Conservation (phyloP, 37 sponge, comb jelly and placozoan genomes). For the Ephydatia muelleri region DNA sequence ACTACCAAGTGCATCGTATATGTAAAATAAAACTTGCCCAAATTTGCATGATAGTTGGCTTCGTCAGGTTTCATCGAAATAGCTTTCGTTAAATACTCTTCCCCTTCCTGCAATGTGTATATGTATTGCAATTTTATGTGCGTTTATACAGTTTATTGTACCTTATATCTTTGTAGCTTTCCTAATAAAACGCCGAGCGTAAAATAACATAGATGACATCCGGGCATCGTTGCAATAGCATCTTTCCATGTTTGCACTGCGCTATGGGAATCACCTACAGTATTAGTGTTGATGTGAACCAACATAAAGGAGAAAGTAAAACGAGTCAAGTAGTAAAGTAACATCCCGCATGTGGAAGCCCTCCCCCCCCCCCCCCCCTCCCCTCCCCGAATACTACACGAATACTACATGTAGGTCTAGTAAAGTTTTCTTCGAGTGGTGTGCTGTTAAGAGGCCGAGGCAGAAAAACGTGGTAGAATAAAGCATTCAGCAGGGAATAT, state of each 20-base stretch:
- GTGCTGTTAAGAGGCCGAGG: too few species aligned
- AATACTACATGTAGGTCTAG: too few species aligned
- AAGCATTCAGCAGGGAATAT: too few species aligned
- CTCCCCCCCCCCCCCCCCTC: too few species aligned
- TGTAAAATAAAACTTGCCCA: constrained; percentile 42
- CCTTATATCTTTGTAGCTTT: constrained; percentile 35
- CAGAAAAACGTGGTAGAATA: too few species aligned
- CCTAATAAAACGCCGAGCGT: constrained; percentile 64
- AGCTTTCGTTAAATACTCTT: constrained; percentile 40
- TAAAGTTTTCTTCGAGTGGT: too few species aligned
- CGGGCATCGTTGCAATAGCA: constrained; percentile 55
- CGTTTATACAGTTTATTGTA: background rate
- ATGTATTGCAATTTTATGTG: background rate
- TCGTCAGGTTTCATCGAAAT: constrained; percentile 31
- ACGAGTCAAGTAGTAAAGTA: too few species aligned
- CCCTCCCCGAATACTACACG: too few species aligned
- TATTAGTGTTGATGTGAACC: too few species aligned
- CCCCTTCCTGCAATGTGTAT: constrained; percentile 52
- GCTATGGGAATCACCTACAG: background rate
- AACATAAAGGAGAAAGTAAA: too few species aligned
- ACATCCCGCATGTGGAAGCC: too few species aligned
- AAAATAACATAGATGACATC: constrained; percentile 32
- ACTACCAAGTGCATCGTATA: background rate
- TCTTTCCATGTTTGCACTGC: constrained; percentile 63
- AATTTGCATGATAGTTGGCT: constrained; percentile 58